phyloP scores from a whole-genome alignment of 2,888 invertebrate genomes.

The Diaperis boleti region DNA sequence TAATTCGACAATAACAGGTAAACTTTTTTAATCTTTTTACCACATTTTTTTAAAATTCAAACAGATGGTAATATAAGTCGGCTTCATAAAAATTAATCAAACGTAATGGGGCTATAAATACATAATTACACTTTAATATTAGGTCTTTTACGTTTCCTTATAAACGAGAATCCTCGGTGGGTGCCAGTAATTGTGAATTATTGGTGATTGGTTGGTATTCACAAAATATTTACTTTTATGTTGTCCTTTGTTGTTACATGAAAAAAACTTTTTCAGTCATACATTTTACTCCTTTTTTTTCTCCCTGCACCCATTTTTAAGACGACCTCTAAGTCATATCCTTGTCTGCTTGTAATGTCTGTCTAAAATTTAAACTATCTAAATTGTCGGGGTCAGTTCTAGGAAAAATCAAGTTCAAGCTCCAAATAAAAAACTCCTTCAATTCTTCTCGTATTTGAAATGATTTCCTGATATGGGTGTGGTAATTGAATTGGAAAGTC shows the following conservation, averaged over 20 bases:
- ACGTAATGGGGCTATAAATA: no score
- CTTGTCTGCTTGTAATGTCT: neutral
- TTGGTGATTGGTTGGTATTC: no score
- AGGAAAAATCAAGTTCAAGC: conserved; percentile 31
- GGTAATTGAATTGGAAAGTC: conserved; percentile 30
- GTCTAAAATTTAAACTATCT: neutral
- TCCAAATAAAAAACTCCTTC: neutral
- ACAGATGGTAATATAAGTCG: no score
- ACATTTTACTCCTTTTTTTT: neutral
- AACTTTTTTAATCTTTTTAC: no score
- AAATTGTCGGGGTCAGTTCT: conserved; percentile 10
- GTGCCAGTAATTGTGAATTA: no score
- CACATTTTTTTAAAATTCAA: no score
- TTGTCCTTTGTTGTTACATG: no score
- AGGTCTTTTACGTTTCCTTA: no score
- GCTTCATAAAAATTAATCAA: no score
- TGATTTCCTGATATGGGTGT: conserved; percentile 24
- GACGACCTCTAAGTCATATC: neutral
- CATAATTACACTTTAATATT: no score
- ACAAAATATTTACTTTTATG: neutral
- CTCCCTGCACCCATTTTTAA: neutral
- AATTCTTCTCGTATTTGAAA: neutral
- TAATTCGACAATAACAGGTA: no score
- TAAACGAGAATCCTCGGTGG: no score
- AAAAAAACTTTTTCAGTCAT: neutral